Evolutionary conservation across 2,888 invertebrate genomes (phyloP).

Genomic region (Ptilodon capucinus): DNA sequence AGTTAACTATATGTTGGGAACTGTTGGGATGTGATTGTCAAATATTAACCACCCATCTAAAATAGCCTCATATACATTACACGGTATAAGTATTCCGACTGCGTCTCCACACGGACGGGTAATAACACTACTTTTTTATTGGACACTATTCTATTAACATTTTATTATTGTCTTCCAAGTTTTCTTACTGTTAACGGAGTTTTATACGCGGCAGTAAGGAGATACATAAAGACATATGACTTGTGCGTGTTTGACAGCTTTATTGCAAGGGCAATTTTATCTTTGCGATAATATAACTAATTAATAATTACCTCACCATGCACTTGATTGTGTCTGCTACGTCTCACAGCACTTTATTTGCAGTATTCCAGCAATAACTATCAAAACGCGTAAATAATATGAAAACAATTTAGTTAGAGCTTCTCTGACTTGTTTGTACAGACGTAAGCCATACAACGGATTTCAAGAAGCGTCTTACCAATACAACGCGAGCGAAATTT

Average conservation of each 20-base stretch:
- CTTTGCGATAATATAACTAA: too few relatives aligned
- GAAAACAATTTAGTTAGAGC: too few relatives aligned
- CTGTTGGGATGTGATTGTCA: neutral
- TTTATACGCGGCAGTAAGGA: neutral
- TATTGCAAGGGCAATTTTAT: neutral
- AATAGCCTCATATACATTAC: constrained; percentile 13
- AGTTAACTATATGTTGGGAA: neutral
- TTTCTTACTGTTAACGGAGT: constrained; percentile 12
- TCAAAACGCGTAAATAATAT: too few relatives aligned
- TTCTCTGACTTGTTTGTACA: too few relatives aligned
- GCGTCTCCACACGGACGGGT: constrained; percentile 24
- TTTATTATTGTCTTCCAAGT: constrained; percentile 14
- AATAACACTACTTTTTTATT: constrained; percentile 42
- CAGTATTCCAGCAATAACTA: too few relatives aligned
- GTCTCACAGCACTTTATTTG: too few relatives aligned
- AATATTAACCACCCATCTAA: constrained; percentile 3
- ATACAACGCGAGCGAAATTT: too few relatives aligned
- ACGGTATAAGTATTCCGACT: constrained; percentile 32
- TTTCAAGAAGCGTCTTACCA: too few relatives aligned
- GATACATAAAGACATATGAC: neutral
- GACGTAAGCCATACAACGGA: too few relatives aligned
- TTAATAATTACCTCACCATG: too few relatives aligned
- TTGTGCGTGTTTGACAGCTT: neutral
- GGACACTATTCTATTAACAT: constrained; percentile 32
- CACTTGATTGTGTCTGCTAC: too few relatives aligned